Evolutionary conservation across 1,140 invertebrate species (phyloP), one percentile per base, ranked within the genome.

Genomic region (Hestina assimilis): DNA sequence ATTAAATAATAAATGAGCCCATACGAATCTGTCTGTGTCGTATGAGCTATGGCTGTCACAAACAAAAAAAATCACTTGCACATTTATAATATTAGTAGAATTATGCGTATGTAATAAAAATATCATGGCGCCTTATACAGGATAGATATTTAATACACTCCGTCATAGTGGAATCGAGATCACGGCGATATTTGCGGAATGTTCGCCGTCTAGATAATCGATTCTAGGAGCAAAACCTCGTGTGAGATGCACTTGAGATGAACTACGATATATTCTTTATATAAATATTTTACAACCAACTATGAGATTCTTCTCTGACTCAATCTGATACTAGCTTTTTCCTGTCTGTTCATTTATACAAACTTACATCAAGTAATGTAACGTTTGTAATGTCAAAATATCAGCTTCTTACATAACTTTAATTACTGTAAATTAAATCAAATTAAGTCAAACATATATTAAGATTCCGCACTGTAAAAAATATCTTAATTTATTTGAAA

Each of bases 141-240:
- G 7, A 15, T 35, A 51, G 57, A 67, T 51, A 75, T 66, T 65
- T 75, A 66, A 71, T 75, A 67, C 63, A 55, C 58, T 17, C 58
- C 53, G 52, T 66, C 64, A 67, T 68, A 60, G 45, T 55, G 43
- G 62, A 56, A 60, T 70, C 45, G 71, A 75, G 66, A 72, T 68
- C 69, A 64, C 67, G 63, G 43, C 53, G 69, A 73, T 69, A 75
- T 68, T 66, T 59, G 20, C 38, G 73, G 76, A 76, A 76, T 76
- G 63, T 57, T 59, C 66, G 57, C 63, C 66, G 65, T 63, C 61
- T 51, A 41, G 73, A 63, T 79, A 76, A 76, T 76, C 76, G 75
- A 79, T 68, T 74, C 54, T 52, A 42, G 53, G 60, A 59, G 64
- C 63, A 66, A 69, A 69, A 72, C 56, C 31, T 58, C 70, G 58